Percentiles rank a stretch among this genome's conserved stretches.
Conservation (phyloP, 1,140 invertebrate genomes). For the Stegodyphus mimosarum region DNA sequence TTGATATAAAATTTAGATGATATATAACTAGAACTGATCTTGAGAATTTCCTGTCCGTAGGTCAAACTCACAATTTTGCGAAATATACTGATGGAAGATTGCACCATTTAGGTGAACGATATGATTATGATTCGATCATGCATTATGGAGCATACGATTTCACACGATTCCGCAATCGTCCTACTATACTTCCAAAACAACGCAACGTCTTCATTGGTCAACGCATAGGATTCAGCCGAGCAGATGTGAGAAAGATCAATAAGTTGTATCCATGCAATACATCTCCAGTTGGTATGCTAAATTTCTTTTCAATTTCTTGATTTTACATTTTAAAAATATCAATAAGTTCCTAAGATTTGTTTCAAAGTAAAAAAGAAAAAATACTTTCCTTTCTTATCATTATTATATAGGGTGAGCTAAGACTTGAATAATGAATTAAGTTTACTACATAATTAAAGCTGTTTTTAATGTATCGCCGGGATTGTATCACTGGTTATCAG, state of each 20-base stretch:
- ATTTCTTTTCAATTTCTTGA: too few species aligned
- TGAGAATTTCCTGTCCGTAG: neutral
- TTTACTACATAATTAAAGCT: too few species aligned
- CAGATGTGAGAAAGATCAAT: slow-evolving; percentile 71
- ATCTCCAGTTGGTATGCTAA: neutral
- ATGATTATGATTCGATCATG: slow-evolving; percentile 74
- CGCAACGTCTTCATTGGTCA: slow-evolving; percentile 67
- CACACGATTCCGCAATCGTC: slow-evolving; percentile 69
- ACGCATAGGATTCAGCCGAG: slow-evolving; percentile 68
- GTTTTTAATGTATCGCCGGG: too few species aligned
- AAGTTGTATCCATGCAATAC: slow-evolving; percentile 68
- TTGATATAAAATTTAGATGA: neutral
- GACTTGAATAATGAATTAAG: too few species aligned
- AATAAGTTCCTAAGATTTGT: too few species aligned
- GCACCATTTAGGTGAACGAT: slow-evolving; percentile 69
- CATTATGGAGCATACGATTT: slow-evolving; percentile 73
- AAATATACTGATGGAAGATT: slow-evolving; percentile 67
- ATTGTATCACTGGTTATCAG: too few species aligned
- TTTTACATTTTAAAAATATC: too few species aligned
- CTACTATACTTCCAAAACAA: slow-evolving; percentile 70
- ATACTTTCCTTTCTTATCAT: too few species aligned
- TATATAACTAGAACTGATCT: too few species aligned
- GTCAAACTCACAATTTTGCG: slow-evolving; percentile 68
- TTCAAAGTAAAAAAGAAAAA: too few species aligned
- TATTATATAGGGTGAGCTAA: too few species aligned